Evolutionary conservation across 2,797 vertebrate species (phyloP).

Genomic region (Pseudopleuronectes americanus): DNA sequence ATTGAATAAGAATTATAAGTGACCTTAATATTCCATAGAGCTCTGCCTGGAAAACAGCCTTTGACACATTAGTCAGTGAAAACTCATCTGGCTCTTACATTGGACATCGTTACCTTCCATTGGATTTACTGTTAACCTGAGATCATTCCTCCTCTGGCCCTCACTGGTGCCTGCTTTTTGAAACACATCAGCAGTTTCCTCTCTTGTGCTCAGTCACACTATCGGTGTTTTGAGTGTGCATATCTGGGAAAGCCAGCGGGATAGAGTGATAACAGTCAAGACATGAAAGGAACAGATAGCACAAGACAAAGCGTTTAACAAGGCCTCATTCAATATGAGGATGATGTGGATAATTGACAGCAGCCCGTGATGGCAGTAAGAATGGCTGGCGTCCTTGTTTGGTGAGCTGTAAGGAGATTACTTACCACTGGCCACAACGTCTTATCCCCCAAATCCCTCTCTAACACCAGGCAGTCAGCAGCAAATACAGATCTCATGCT

Average conservation of each 20-base stretch:
- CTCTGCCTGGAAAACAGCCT: constrained; percentile 54
- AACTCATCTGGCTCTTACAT: constrained; percentile 50
- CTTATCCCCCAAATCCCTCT: constrained; percentile 68
- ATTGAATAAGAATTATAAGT: constrained; percentile 61
- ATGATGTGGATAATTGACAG: constrained; percentile 48
- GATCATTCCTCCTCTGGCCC: constrained; percentile 28
- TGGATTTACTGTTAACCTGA: constrained; percentile 46
- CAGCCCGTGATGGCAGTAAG: constrained; percentile 48
- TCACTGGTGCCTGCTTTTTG: constrained; percentile 14
- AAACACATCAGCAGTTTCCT: constrained; percentile 16
- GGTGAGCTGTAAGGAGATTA: constrained; percentile 74
- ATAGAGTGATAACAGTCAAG: constrained; percentile 13
- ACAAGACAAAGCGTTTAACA: constrained; percentile 51
- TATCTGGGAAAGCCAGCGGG: not conserved
- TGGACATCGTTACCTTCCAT: constrained; percentile 26
- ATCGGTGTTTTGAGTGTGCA: not conserved
- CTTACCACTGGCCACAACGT: constrained; percentile 59
- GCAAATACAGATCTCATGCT: constrained; percentile 66
- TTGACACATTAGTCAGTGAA: constrained; percentile 50
- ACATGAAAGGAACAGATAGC: constrained; percentile 10
- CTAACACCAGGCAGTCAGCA: constrained; percentile 55
- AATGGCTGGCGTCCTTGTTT: constrained; percentile 61
- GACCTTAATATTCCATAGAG: constrained; percentile 28
- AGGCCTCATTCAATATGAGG: constrained; percentile 47
- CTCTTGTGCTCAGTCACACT: not conserved